A percentile compares a stretch with the other conserved stretches of the same genome.
These are phyloP conservation scores for Spatula clypeata DNA, from an alignment of 2,797 vertebrate genomes.

Conservation along the genomic window DNA sequence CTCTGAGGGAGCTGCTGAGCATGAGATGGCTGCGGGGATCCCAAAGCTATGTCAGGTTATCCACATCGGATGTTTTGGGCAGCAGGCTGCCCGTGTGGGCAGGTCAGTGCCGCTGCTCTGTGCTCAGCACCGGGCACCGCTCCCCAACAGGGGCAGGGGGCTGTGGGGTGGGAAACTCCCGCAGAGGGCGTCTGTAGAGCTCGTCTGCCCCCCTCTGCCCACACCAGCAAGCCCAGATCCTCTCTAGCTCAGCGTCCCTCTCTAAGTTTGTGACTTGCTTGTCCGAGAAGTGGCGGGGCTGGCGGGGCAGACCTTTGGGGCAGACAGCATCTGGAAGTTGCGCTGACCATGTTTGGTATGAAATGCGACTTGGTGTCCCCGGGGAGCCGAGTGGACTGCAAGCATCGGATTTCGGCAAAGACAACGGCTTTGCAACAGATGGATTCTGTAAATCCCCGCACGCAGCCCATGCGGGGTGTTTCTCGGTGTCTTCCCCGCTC, in stretches of 20 bases:
- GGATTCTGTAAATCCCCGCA: not conserved
- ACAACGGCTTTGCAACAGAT: conserved; percentile 25
- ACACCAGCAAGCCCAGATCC: conserved; percentile 20
- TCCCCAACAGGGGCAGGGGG: not conserved
- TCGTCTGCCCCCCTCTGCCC: not conserved
- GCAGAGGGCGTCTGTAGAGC: conserved; percentile 7
- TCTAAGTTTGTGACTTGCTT: not conserved
- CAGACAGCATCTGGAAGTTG: conserved; percentile 44
- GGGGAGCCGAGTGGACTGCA: not conserved
- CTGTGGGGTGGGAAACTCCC: not conserved
- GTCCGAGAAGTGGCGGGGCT: conserved; percentile 42
- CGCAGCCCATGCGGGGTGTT: not conserved
- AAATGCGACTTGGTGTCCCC: conserved; percentile 10
- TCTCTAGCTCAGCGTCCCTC: conserved; percentile 43
- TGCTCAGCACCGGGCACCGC: not conserved
- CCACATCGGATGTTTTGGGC: rapidly evolving
- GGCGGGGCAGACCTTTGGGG: conserved; percentile 46
- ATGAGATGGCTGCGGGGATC: conserved; percentile 18
- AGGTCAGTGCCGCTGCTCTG: not conserved
- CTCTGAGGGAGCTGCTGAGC: not conserved
- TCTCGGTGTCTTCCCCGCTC: not conserved
- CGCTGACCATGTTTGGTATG: conserved; percentile 63
- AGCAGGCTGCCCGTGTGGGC: not conserved
- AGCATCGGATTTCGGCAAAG: conserved; percentile 45
- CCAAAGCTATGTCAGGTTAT: not conserved